Evolutionary conservation across 1,140 invertebrate species (phyloP).

Genomic region (Heliconius hermathena): DNA sequence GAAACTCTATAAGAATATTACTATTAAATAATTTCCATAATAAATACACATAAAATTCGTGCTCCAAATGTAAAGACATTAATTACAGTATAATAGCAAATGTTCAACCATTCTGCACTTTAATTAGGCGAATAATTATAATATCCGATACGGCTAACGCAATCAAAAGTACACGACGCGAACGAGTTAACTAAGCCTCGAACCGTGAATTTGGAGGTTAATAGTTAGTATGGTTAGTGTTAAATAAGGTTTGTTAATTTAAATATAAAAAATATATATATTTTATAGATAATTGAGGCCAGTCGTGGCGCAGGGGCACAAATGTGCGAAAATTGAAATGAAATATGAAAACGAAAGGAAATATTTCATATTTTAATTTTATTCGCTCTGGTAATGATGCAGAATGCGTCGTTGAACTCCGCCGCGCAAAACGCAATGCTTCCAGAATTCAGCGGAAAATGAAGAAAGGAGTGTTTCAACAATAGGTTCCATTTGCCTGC

Average conservation of each 20-base stretch:
- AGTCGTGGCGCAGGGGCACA: not conserved
- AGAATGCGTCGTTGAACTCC: too few species aligned
- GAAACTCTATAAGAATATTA: too few species aligned
- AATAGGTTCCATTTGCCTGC: too few species aligned
- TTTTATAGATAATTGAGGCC: not conserved
- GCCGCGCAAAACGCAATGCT: too few species aligned
- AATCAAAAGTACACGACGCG: slow-evolving; percentile 20
- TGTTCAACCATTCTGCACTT: not conserved
- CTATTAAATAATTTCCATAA: too few species aligned
- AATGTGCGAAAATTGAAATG: too few species aligned
- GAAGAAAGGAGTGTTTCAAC: too few species aligned
- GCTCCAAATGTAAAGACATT: not conserved
- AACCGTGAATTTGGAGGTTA: not conserved
- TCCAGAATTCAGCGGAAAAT: too few species aligned
- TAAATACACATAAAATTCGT: not conserved
- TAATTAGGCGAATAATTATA: slow-evolving; percentile 17
- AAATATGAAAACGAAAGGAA: too few species aligned
- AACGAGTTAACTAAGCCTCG: slow-evolving; percentile 6
- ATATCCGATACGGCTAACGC: slow-evolving; percentile 20
- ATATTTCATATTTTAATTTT: too few species aligned
- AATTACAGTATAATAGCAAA: not conserved
- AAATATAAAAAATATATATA: not conserved
- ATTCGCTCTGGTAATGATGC: too few species aligned
- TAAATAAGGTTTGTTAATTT: not conserved
- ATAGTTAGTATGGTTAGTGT: not conserved